These are phyloP conservation scores for Drosophila kambysellisi DNA, from an alignment of 2,888 invertebrate species.

Conservation along the genomic window DNA sequence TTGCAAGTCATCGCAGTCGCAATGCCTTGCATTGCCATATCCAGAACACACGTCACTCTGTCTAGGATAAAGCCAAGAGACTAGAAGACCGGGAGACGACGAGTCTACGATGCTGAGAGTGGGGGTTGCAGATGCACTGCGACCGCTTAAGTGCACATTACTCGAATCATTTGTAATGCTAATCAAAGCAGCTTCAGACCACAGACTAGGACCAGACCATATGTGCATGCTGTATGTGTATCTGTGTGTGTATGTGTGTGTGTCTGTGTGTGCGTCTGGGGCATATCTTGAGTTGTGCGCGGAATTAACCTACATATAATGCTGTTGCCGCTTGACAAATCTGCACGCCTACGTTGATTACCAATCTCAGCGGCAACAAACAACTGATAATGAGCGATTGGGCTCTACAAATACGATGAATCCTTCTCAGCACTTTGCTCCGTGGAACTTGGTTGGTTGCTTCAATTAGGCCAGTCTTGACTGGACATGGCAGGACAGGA, in stretches of 20 bases:
- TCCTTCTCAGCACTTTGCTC: background rate
- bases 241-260: conserved; percentile 1
- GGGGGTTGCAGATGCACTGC: conserved; percentile 58
- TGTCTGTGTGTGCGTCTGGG: conserved; percentile 24
- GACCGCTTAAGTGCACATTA: conserved; percentile 79
- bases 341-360: conserved; percentile 79
- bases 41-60: conserved; percentile 81
- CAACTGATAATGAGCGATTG: conserved; percentile 81
- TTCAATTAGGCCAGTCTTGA: conserved; percentile 69
- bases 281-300: conserved; percentile 79
- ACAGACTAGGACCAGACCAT: conserved; percentile 17
- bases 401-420: conserved; percentile 62
- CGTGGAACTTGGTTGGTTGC: conserved; percentile 29
- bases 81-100: conserved; percentile 17
- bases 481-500: conserved; percentile 33
- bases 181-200: conserved; percentile 66
- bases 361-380: conserved; percentile 77
- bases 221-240: conserved; percentile 5
- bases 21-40: conserved; percentile 61
- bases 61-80: conserved; percentile 71
- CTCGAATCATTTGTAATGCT: conserved; percentile 80
- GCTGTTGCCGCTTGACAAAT: conserved; percentile 71
- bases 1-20: conserved; percentile 75
- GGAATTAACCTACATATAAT: conserved; percentile 76
- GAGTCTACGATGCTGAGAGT: conserved; percentile 18